These are phyloP conservation scores for Protonibea diacanthus DNA, from an alignment of 2,797 vertebrate species.

Conservation along the genomic window DNA sequence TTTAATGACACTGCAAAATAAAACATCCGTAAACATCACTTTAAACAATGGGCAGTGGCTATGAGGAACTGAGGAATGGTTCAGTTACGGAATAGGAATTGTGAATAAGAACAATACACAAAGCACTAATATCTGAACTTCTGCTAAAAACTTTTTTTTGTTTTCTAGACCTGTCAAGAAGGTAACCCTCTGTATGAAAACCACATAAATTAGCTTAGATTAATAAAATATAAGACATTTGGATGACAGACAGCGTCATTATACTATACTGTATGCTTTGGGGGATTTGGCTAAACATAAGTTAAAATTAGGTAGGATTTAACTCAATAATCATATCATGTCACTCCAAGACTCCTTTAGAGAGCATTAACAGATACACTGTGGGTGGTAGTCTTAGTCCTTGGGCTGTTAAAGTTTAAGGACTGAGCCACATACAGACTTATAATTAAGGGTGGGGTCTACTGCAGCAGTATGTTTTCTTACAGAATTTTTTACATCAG, in stretches of 20 bases:
- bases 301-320: slow-evolving; percentile 9
- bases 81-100: not conserved
- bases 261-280: slow-evolving; percentile 15
- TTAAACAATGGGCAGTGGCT: not conserved
- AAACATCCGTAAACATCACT: not conserved
- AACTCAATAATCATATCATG: slow-evolving; percentile 27
- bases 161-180: not conserved
- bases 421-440: slow-evolving; percentile 43
- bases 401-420: slow-evolving; percentile 42
- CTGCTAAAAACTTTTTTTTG: not conserved
- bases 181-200: not conserved
- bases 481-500: slow-evolving; percentile 29
- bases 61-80: not conserved
- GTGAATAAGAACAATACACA: not conserved
- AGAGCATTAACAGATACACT: slow-evolving; percentile 36
- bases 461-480: slow-evolving; percentile 36
- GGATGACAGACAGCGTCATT: not conserved
- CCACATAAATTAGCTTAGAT: not conserved
- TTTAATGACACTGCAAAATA: not conserved
- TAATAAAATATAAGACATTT: not conserved
- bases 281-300: slow-evolving; percentile 11
- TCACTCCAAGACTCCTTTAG: slow-evolving; percentile 5
- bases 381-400: slow-evolving; percentile 53
- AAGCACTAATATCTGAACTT: slow-evolving; percentile 6
- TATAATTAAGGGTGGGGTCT: slow-evolving; percentile 74